A percentile compares a stretch with the other conserved stretches of the same genome.
These are phyloP conservation scores for Callionymus lyra DNA, from an alignment of 2,113 vertebrate species.

Conservation along the genomic window DNA sequence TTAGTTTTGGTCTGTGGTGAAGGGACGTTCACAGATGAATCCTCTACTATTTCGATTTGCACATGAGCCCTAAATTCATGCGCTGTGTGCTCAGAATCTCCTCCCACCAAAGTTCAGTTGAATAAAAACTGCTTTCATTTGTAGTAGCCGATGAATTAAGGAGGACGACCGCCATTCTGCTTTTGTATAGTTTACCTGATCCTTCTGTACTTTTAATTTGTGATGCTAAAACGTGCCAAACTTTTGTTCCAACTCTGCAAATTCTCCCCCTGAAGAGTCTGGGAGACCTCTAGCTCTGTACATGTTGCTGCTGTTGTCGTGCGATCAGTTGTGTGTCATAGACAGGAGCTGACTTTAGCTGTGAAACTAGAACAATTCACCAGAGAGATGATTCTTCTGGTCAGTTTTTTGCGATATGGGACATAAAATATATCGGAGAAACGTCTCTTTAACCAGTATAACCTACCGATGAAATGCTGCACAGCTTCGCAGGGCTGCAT, in stretches of 20 bases:
- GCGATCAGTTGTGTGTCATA: conserved; percentile 23
- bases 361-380: too few relatives aligned
- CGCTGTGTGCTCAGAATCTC: too few relatives aligned
- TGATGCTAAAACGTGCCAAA: conserved; percentile 53
- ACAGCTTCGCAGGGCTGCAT: conserved; percentile 37
- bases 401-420: neutral
- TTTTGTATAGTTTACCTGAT: conserved; percentile 11
- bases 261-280: conserved; percentile 22
- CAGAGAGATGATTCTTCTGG: too few relatives aligned
- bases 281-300: conserved; percentile 26
- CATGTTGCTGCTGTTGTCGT: conserved; percentile 17
- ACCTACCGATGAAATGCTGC: conserved; percentile 19
- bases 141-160: too few relatives aligned
- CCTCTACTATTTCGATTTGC: too few relatives aligned
- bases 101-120: too few relatives aligned
- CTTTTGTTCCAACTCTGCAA: conserved; percentile 21
- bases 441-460: too few relatives aligned
- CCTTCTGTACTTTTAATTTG: conserved; percentile 6
- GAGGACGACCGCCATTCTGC: too few relatives aligned
- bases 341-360: neutral
- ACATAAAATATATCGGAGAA: conserved; percentile 3
- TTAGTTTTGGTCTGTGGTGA: neutral
- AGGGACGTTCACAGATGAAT: too few relatives aligned
- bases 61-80: too few relatives aligned
- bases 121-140: too few relatives aligned